Base-by-base conservation (phyloP, 1,140 invertebrate species). In the Trachymyrmex cornetzi region DNA sequence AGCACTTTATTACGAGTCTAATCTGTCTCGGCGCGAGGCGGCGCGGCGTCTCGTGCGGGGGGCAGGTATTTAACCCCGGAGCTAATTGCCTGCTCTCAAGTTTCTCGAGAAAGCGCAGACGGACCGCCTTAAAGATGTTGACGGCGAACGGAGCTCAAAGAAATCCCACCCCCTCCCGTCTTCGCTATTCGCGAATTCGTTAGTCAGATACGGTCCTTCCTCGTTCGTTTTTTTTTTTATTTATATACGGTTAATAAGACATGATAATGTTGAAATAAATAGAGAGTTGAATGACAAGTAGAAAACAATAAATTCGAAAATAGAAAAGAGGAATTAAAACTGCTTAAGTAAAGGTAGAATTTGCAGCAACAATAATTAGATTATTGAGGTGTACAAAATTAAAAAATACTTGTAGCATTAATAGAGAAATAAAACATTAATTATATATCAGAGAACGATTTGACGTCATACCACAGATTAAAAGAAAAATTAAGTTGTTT, bases 1-100 rank as follows among this genome's bases (percentile, higher is more conserved):
- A 93, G 92, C 93, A 93, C 93, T 94, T 94, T 94, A 94, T 94
- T 94, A 94, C 93, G 91, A 94, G 92, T 93, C 94, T 94, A 94
- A 94, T 94, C 93, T 93, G 92, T 94, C 94, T 94, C 93, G 89
- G 89, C 90, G 89, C 79, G 84, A 88, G 87, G 81, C 87, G 22
- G 50, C 77, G 81, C 84, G 22, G 50, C 77, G 81, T 72, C 89
- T 77, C 71, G 53, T 16, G 53, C n/a, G 27, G 81, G 81, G 67
- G 87, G 82, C 87, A 81, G 88, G 89, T 94, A 92, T 93, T 93
- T 93, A 94, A 94, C 91, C 90, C 89, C 89, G 63, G 86, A 91
- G 88, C 89, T 93, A 92, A 91, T 91, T 91, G 88, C 86, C 77
- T 91, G 87, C 85, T 92, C 90, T 89, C 90, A 63, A 88, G 88